Conservation (phyloP, 2,113 vertebrate genomes). For the Psettodes erumei region DNA sequence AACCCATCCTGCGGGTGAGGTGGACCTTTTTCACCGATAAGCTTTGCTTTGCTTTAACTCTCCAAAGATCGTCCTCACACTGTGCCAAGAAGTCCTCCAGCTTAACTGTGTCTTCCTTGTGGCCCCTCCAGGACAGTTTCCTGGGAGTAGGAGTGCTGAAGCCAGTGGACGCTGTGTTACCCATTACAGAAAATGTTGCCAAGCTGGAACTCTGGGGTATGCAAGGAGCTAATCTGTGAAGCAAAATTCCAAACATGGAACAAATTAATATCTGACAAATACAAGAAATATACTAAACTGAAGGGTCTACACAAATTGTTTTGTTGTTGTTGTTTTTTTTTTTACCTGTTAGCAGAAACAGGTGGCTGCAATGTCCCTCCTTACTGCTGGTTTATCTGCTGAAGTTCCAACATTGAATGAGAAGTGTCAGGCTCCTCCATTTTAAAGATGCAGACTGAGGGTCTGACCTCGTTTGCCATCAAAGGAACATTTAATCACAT, state of each 20-base stretch:
- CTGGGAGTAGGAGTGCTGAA: conserved; percentile 28
- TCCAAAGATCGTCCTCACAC: conserved; percentile 47
- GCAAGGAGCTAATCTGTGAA: conserved; percentile 8
- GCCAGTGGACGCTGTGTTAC: conserved; percentile 51
- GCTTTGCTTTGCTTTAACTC: conserved; percentile 22
- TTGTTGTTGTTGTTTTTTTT: too few relatives aligned
- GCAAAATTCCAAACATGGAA: too few relatives aligned
- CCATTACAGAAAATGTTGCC: conserved; percentile 42
- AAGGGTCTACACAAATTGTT: neutral
- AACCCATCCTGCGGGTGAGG: conserved; percentile 2
- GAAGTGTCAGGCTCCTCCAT: neutral
- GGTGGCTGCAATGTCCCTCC: neutral
- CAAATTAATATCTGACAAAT: too few relatives aligned
- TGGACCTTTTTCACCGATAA: conserved; percentile 29
- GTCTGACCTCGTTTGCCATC: conserved; percentile 8
- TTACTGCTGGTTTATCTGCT: neutral
- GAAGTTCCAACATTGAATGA: conserved; percentile 6
- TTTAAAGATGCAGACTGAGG: conserved; percentile 32
- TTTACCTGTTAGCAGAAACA: conserved; percentile 11
- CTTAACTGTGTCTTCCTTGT: conserved; percentile 46
- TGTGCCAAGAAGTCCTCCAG: conserved; percentile 48
- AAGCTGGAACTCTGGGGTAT: neutral
- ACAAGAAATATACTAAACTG: neutral
- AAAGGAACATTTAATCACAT: conserved; percentile 24
- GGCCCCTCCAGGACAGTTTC: conserved; percentile 38